phyloP scores from a whole-genome alignment of 92 coral and sea anemone genomes.

The Parazoanthus swiftii region DNA sequence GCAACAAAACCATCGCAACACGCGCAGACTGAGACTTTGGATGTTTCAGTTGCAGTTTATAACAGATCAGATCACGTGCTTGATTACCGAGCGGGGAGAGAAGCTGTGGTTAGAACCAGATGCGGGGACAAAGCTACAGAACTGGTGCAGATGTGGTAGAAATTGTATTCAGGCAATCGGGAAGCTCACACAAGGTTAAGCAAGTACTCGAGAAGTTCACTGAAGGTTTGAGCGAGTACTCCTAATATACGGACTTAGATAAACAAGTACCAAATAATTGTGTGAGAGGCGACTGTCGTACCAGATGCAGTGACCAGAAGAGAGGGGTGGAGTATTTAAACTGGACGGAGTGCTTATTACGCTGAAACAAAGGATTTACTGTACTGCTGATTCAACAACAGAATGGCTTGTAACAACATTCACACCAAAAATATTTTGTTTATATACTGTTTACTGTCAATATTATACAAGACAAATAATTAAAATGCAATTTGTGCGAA shows the following conservation, averaged over 20 bases:
- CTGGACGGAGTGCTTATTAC: no score
- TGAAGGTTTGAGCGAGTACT: not conserved
- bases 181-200: conserved; percentile 2
- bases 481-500: no score
- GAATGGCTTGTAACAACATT: no score
- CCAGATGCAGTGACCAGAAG: no score
- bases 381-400: no score
- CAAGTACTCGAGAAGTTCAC: conserved; percentile 3
- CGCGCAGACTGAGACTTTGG: not conserved
- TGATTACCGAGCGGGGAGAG: not conserved
- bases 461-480: no score
- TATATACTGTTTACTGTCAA: no score
- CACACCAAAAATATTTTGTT: no score
- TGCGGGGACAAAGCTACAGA: not conserved
- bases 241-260: not conserved
- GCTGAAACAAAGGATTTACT: no score
- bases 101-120: not conserved
- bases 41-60: conserved; percentile 35
- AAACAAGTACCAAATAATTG: not conserved
- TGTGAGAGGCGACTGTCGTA: no score
- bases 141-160: conserved; percentile 19
- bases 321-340: no score
- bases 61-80: not conserved
- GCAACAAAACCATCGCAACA: not conserved
- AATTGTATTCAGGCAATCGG: conserved; percentile 19